Evolutionary conservation across 2,797 vertebrate genomes (phyloP), one percentile per base, ranked within the genome.

Genomic region (Peromyscus attwateri): DNA sequence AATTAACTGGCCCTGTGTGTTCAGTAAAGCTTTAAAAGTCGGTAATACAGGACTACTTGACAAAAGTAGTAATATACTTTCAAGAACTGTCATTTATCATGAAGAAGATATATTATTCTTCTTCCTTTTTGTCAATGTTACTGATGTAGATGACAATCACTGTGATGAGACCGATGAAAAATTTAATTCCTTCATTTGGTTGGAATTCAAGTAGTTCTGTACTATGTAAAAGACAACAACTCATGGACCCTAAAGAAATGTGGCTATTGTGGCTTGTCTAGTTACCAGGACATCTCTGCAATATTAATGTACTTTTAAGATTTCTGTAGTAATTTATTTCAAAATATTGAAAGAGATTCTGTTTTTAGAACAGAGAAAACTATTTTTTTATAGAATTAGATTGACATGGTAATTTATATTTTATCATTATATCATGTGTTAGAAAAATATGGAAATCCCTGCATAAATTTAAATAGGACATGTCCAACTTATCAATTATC

Each of bases 361-460:
- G 12, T 95, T 71, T 60, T 92, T 94, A 91, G 43, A 80, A 84
- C 17, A 80, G 11, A 81, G 31, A 89, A 43, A 95, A 80, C 3
- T 80, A 25, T n/a, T 73, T 95, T 96, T 96, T 85, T 91, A 27
- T 93, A 84, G 88, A 89, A 95, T 96, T 55, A 76, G 10, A 96
- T 75, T 94, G 92, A 94, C 94, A 89, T 81, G 79, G 76, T 92
- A 97, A 89, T 98, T 97, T 97, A 91, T 92, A 96, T 96, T 95
- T 97, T 92, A 91, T 75, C 73, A 83, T 96, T 97, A 79, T 95
- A 95, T 89, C 31, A 87, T 81, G 57, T 40, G 68, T 96, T 95
- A 87, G 95, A 95, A 97, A 97, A 97, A 95, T 96, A 98, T 95
- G 97, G 91, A 97, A 98, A 98, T 97, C 70, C 85, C 83, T 94